phyloP scores from a whole-genome alignment of 2,113 vertebrate genomes.

The Pelvicachromis taeniatus region DNA sequence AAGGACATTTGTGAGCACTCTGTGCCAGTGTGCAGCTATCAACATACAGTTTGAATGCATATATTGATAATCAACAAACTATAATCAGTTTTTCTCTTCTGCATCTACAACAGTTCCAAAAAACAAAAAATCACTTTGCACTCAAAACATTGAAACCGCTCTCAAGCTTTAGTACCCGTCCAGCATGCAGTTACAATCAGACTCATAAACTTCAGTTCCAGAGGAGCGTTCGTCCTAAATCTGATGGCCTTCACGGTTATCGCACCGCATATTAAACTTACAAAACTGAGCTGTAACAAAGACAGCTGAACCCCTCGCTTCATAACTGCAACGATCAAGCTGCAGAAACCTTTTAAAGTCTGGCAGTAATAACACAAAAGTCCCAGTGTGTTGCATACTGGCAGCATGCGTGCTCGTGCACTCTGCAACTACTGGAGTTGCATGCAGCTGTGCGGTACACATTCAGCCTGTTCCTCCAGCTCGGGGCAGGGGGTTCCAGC shows the following conservation, averaged over 20 bases:
- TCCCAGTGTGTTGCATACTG: slow-evolving; percentile 50
- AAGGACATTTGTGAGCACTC: slow-evolving; percentile 15
- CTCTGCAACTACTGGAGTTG: slow-evolving; percentile 49
- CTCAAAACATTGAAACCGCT: not conserved
- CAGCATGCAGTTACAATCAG: not conserved
- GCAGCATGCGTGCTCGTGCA: not conserved
- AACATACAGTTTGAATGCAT: not conserved
- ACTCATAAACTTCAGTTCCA: not conserved
- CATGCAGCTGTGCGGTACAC: slow-evolving; percentile 70
- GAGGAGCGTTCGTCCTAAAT: not conserved
- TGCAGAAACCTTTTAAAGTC: slow-evolving; percentile 26
- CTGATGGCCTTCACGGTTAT: not conserved
- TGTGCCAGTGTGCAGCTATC: not conserved
- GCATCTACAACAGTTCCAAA: not conserved
- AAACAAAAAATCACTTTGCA: not conserved
- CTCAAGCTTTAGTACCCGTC: not conserved
- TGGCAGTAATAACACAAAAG: slow-evolving; percentile 28
- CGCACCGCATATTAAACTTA: not conserved
- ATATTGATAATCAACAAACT: not conserved
- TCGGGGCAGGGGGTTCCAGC: slow-evolving; percentile 75
- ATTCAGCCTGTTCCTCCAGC: slow-evolving; percentile 76
- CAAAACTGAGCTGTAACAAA: not conserved
- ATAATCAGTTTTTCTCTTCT: not conserved
- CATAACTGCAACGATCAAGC: not conserved
- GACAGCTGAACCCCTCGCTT: not conserved